Evolutionary conservation across 2,113 vertebrate genomes (phyloP).

Genomic region (Carollia perspicillata): DNA sequence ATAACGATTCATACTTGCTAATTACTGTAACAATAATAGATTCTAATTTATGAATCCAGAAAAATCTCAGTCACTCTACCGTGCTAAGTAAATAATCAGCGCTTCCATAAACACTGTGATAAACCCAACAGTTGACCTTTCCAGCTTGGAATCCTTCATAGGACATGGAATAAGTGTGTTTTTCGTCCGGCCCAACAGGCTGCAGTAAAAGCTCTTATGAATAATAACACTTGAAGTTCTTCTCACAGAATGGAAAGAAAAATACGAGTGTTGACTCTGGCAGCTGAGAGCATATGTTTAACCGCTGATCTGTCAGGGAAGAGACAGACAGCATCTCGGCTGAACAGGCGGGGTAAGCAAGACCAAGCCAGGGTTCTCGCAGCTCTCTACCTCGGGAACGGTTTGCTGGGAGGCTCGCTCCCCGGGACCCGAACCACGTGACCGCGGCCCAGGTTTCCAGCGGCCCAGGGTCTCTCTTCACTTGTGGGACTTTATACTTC

Average conservation of each 20-base stretch:
- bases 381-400: slow-evolving; percentile 33
- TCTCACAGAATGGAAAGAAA: slow-evolving; percentile 55
- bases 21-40: background rate
- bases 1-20: background rate
- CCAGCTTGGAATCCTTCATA: background rate
- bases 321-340: slow-evolving; percentile 7
- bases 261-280: slow-evolving; percentile 65
- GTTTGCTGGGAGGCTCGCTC: background rate
- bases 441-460: background rate
- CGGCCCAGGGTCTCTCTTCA: background rate
- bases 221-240: slow-evolving; percentile 55
- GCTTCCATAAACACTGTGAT: slow-evolving; percentile 44
- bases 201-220: slow-evolving; percentile 53
- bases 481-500: background rate
- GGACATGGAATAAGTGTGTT: slow-evolving; percentile 38
- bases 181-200: slow-evolving; percentile 41
- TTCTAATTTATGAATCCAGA: slow-evolving; percentile 44
- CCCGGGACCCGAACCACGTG: background rate
- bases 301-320: slow-evolving; percentile 40
- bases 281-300: slow-evolving; percentile 26
- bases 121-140: slow-evolving; percentile 14
- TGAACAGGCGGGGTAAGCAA: background rate
- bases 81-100: slow-evolving; percentile 43
- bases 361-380: background rate
- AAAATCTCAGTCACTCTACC: background rate